Evolutionary conservation across 2,888 invertebrate genomes (phyloP), one percentile per base, ranked within the genome.

Genomic region (Trissoscelio sp.): DNA sequence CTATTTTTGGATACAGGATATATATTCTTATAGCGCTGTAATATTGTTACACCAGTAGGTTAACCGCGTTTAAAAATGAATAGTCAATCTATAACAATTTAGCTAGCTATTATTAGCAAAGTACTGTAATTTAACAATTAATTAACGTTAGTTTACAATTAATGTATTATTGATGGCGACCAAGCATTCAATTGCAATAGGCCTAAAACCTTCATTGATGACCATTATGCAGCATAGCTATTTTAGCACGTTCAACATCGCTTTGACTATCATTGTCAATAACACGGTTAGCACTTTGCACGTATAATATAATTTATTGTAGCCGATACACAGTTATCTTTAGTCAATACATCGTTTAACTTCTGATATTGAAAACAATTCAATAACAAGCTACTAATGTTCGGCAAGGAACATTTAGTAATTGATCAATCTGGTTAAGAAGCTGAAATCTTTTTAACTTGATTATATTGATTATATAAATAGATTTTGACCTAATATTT

Each of bases 211-310:
- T 20, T 39, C 37, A 57, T 22, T 22, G 57, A 16, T 57, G 37
- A 39, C 22, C 14, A 57, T 57, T 39, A 39, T 39, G 39, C 22
- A 20, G 3, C 57, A 20, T n/a, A n/a, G 39, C 57, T n/a, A 57
- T 57, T 57, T 57, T 12, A 7, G 24, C 51, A n/a, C 12, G 53
- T 53, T 3, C 28, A 14, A 7, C 42, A 18, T 7, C 11, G 42
- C 28, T 42, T 42, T 42, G 42, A 20, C 24, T 42, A 60, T 42
- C 42, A 42, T 24, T 60, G 58, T 60, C 18, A 39, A 60, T 24
- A 42, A 60, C 42, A 42, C 3, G 12, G 34, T 39, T 58, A 58
- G 42, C 58, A 58, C 39, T 58, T 58, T 58, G 39, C 9, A 42
- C 14, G 24, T 58, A 58, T 12, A 42, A 22, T 58, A 18, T 62